Conservation (phyloP, 2,797 vertebrate species). For the Cynodonichthys magdalenae region DNA sequence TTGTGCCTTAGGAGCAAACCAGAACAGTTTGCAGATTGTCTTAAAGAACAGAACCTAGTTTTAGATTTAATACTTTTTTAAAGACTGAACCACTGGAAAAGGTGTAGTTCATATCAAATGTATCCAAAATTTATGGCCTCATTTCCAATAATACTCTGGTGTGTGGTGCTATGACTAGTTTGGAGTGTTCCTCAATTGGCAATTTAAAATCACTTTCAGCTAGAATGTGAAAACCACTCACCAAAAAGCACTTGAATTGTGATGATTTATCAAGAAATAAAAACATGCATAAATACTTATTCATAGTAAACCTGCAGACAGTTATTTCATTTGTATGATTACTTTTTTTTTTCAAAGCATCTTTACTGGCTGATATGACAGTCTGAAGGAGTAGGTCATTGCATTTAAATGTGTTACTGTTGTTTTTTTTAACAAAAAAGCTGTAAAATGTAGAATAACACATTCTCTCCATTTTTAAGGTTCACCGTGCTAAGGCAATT, state of each 20-base stretch:
- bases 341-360: too few relatives aligned
- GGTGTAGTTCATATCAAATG: neutral
- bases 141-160: too few relatives aligned
- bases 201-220: neutral
- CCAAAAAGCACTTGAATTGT: too few relatives aligned
- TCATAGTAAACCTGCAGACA: too few relatives aligned
- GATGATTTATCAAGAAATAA: too few relatives aligned
- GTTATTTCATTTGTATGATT: too few relatives aligned
- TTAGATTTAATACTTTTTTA: neutral
- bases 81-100: neutral
- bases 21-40: neutral
- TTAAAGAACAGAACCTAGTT: neutral
- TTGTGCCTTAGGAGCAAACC: neutral
- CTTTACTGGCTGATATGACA: too few relatives aligned
- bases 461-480: conserved; percentile 56
- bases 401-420: neutral
- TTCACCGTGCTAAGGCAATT: conserved; percentile 94
- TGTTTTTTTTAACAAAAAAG: neutral
- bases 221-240: neutral
- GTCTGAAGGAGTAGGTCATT: too few relatives aligned
- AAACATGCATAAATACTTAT: too few relatives aligned
- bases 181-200: neutral
- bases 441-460: neutral
- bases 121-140: neutral
- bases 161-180: neutral